Conservation (phyloP, 2,113 vertebrate genomes). For the Lagopus muta region DNA sequence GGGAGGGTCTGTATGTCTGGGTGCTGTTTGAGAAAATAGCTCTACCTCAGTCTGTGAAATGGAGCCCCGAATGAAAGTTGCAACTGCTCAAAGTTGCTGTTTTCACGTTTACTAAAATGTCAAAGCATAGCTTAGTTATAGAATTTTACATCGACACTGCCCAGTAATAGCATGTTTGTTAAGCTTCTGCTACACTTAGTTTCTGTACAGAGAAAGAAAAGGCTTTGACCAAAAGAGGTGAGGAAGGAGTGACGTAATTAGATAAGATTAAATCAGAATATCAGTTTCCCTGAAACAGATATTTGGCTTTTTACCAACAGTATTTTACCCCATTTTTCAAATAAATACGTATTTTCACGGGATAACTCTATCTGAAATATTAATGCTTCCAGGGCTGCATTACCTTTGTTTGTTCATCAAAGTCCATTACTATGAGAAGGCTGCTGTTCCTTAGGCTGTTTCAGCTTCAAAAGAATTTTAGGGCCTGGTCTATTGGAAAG, state of each 20-base stretch:
- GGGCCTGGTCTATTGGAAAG: slow-evolving; percentile 82
- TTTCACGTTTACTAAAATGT: not conserved
- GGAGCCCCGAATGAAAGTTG: not conserved
- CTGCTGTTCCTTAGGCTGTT: slow-evolving; percentile 76
- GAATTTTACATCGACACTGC: not conserved
- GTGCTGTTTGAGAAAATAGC: not conserved
- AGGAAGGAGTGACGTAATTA: slow-evolving; percentile 46
- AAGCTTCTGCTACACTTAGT: slow-evolving; percentile 32
- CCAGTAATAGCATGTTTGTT: not conserved
- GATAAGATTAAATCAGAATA: slow-evolving; percentile 50
- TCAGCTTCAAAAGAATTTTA: slow-evolving; percentile 86
- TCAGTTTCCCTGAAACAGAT: slow-evolving; percentile 43
- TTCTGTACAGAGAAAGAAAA: slow-evolving; percentile 49
- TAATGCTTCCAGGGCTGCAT: slow-evolving; percentile 69
- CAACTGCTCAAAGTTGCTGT: not conserved
- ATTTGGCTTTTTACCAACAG: slow-evolving; percentile 40
- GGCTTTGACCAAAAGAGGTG: slow-evolving; percentile 40
- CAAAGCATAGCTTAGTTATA: not conserved
- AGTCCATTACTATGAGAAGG: slow-evolving; percentile 79
- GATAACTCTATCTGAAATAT: slow-evolving; percentile 68
- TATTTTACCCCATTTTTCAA: slow-evolving; percentile 54
- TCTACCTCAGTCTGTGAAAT: not conserved
- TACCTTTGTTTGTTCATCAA: slow-evolving; percentile 79
- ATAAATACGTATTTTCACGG: slow-evolving; percentile 65
- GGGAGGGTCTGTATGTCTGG: not conserved